Base-by-base conservation (phyloP, 2,113 vertebrate genomes). In the Xiphophorus maculatus region DNA sequence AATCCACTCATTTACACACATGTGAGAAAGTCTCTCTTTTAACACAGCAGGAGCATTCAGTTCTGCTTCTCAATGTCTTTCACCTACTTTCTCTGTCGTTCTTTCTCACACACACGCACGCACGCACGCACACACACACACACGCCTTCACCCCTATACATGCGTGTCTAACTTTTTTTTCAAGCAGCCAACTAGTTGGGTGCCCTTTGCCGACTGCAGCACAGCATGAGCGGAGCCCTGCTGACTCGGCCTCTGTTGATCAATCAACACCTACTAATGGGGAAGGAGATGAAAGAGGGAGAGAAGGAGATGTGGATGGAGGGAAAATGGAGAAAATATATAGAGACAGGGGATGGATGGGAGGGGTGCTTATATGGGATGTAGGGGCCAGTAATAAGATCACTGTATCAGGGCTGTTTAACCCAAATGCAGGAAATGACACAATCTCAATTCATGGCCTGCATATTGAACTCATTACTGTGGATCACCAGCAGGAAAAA, bases 261-360 rank as follows among this genome's bases (percentile, higher is more conserved):
- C 87, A 87, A 83, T 90, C 81, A 85, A 76, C 88, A 89, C 80
- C 74, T 82, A 40, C 82, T 85, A 85, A 87, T 87, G 58, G 77
- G 77, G 44, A 51, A 48, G 71, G 79, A 87, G 80, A 89, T 88
- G 84, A 84, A 87, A 86, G 80, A 58, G 78, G n/a, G 29, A 54
- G 30, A 71, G 64, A 12, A n/a, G 19, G 60, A 76, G 32, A 66
- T 14, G n/a, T 66, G 40, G 42, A 84, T 22, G 33, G 66, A 63
- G 42, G 27, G 69, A 69, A 67, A 28, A 33, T 58, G 51, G 51
- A 58, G 51, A 58, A 22, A 58, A 25, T 58, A 9, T 58, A 58
- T 58, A 58, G 17, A 25, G 51, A 25, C 22, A n/a, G 9, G 51
- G 28, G 8, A 66, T 27, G 25, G 65, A 44, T 75, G 75, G 42